Conservation (phyloP, 2,888 invertebrate species). For the Tinea pellionella region DNA sequence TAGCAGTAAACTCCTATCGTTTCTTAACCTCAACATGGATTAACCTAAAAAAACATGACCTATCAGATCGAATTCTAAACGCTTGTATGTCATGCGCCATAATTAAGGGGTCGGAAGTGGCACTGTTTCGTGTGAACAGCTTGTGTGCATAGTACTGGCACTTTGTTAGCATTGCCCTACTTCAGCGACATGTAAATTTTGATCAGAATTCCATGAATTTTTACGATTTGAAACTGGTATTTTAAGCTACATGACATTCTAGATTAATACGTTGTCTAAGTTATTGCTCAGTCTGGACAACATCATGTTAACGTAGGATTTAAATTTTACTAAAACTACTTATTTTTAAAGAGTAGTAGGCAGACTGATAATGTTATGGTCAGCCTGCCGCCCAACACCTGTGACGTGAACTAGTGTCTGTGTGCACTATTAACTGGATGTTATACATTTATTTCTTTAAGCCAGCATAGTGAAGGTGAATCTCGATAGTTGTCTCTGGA, state of each 20-base stretch:
- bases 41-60: background rate
- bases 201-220: background rate
- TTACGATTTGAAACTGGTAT: background rate
- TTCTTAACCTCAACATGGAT: background rate
- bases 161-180: background rate
- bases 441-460: no score
- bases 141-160: background rate
- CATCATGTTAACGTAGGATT: no score
- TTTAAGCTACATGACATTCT: background rate
- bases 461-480: no score
- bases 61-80: background rate
- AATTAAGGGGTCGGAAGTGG: background rate
- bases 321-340: no score
- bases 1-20: no score
- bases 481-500: no score
- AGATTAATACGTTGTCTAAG: background rate
- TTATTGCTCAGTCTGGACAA: background rate
- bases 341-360: no score
- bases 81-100: background rate
- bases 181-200: background rate
- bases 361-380: no score
- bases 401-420: no score
- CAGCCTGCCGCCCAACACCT: no score
- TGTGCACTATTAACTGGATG: no score
- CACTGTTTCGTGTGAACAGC: conserved; percentile 2